Conservation (phyloP, 64 coral and sea anemone genomes). For the Stichodactyla mertensii region DNA sequence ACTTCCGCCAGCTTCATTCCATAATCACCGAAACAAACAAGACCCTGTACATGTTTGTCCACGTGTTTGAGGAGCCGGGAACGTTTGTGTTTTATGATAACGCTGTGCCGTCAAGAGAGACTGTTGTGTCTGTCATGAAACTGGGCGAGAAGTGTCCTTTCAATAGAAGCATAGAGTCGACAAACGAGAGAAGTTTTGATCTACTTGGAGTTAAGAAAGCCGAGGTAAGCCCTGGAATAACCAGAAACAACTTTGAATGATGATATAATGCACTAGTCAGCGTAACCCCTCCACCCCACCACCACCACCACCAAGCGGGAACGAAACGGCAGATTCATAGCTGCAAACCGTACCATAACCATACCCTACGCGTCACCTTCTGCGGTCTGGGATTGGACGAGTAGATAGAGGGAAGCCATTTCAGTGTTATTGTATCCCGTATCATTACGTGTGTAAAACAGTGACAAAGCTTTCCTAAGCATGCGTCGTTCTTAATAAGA, state of each 20-base stretch:
- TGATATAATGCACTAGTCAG: too few species aligned
- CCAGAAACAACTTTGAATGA: background rate
- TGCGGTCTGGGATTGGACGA: too few species aligned
- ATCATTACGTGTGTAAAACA: too few species aligned
- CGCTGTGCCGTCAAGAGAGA: constrained; percentile 48
- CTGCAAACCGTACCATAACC: too few species aligned
- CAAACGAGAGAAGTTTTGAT: background rate
- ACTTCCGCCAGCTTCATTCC: constrained; percentile 86
- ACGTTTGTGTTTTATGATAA: constrained; percentile 98
- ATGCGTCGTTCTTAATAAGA: too few species aligned
- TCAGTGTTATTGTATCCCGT: too few species aligned
- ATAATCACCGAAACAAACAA: constrained; percentile 83
- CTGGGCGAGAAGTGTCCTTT: constrained; percentile 36
- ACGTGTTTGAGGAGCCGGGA: constrained; percentile 79
- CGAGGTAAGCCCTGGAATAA: constrained; percentile 30
- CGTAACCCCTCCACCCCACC: too few species aligned
- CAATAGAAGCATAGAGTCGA: constrained; percentile 18
- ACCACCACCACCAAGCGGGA: too few species aligned
- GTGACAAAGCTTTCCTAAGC: too few species aligned
- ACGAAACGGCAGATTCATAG: too few species aligned
- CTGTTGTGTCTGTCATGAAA: constrained; percentile 66
- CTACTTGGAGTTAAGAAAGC: constrained; percentile 33
- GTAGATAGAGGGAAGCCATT: too few species aligned
- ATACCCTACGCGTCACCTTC: too few species aligned
- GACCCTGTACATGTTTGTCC: constrained; percentile 54